Evolutionary conservation across 2,888 invertebrate genomes (phyloP), one percentile per base, ranked within the genome.

Genomic region (Candidula unifasciata): DNA sequence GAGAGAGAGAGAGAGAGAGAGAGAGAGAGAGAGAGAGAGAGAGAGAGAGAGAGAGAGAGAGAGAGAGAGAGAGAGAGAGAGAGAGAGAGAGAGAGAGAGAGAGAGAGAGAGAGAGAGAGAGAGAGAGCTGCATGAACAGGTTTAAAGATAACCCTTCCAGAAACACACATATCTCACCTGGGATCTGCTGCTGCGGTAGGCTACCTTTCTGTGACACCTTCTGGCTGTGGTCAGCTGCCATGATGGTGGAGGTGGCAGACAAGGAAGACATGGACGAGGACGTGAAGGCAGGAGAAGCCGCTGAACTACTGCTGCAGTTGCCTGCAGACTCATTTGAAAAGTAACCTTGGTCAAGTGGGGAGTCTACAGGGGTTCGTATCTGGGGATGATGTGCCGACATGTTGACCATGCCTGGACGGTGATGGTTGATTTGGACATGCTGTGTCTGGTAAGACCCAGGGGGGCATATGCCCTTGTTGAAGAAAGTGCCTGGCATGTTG

Each of bases 271-370:
- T 76, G 13, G 86, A 84, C 1, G 87, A 85, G 44, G 85, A 82
- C 1, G 87, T 82, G 77, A 87, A 80, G 37, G 86, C 85, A 37
- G 86, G 83, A 30, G 85, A 87, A 0, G 90, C 90, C 64, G 90
- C 90, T 35, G 89, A 90, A 80, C 91, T 91, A 33, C 90, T 87
- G 60, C 90, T 89, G 87, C 91, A 90, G 83, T 88, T 89, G 79
- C 91, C 92, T 6, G 90, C 90, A 8, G 87, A 87, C 54, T 87
- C 86, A 74, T 89, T 87, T 33, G 92, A 92, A 85, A 90, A 92
- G 86, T 92, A 92, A 69, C 92, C 92, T 84, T 90, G 90, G 87
- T 92, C 92, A 68, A 91, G 87, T 5, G 92, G 91, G 24, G 92
- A 91, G 80, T 92, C 92, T 44, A 84, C 84, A 30, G 84, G 85